phyloP scores from a whole-genome alignment of 1,140 invertebrate genomes.

The Drosophila pectinifera region DNA sequence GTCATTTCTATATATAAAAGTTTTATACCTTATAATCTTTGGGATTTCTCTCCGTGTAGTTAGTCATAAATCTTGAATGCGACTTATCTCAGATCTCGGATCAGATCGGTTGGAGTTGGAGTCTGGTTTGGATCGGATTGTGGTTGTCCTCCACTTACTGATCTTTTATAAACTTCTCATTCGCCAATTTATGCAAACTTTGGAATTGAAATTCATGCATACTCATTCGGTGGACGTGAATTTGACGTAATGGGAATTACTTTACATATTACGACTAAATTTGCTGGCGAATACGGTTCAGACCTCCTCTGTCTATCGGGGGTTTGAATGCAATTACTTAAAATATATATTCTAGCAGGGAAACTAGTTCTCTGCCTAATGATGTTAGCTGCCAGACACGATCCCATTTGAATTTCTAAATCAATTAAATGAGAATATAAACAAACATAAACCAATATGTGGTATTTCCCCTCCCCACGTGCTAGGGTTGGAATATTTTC shows the following conservation, averaged over 20 bases:
- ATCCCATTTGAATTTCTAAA: conserved; percentile 47
- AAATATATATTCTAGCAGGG: conserved; percentile 24
- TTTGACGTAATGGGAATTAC: conserved; percentile 74
- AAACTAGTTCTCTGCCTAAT: conserved; percentile 48
- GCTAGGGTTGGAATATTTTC: conserved; percentile 7
- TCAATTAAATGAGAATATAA: conserved; percentile 28
- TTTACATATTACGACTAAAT: conserved; percentile 57
- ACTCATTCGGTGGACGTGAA: conserved; percentile 69
- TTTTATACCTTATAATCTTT: too few relatives aligned
- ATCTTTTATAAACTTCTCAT: conserved; percentile 33
- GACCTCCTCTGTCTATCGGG: conserved; percentile 2
- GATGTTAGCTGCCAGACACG: conserved; percentile 32
- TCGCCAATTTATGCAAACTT: conserved; percentile 44
- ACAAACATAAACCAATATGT: conserved; percentile 33
- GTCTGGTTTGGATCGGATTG: conserved; percentile 60
- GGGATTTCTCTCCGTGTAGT: conserved; percentile 44
- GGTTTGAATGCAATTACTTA: conserved; percentile 38
- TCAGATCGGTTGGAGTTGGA: conserved; percentile 25
- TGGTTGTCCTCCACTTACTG: conserved; percentile 72
- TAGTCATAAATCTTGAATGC: conserved; percentile 66
- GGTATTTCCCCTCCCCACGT: conserved; percentile 11
- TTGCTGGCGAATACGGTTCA: conserved; percentile 25
- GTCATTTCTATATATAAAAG: too few relatives aligned
- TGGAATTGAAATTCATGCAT: conserved; percentile 63
- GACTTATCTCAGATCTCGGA: conserved; percentile 25